Conservation (phyloP, 2,113 vertebrate genomes). For the Microcebus jonahi region DNA sequence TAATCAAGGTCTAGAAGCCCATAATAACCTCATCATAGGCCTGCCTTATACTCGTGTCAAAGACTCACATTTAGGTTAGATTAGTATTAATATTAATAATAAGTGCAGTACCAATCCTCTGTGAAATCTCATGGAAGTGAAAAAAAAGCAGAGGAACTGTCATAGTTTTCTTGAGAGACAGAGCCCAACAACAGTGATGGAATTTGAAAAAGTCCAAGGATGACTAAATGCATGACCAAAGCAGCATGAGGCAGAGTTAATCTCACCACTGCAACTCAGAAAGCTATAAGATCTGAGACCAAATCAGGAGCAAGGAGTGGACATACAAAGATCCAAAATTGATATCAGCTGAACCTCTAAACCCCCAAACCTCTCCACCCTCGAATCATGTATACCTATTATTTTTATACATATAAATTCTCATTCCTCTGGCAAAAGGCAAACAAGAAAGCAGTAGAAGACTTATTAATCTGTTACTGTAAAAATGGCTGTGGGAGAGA, state of each 20-base stretch:
- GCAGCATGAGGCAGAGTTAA: not conserved
- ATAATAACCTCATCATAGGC: not conserved
- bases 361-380: fast-evolving
- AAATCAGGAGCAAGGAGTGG: not conserved
- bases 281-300: not conserved
- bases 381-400: not conserved
- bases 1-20: not conserved
- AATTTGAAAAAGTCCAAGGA: not conserved
- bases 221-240: not conserved
- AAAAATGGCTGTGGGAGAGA: not conserved
- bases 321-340: not conserved
- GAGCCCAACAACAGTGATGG: not conserved
- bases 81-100: constrained; percentile 20
- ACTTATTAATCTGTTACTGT: not conserved
- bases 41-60: not conserved
- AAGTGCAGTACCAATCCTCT: not conserved
- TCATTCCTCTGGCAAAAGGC: not conserved
- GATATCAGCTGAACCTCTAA: not conserved
- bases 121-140: not conserved
- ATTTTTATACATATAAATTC: not conserved
- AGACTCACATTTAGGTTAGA: not conserved
- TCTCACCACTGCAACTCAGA: fast-evolving
- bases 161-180: not conserved
- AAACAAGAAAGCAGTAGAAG: not conserved
- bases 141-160: not conserved